Percentiles rank a stretch among this genome's conserved stretches.
Evolutionary conservation across 1,140 invertebrate genomes (phyloP).

Genomic region (Ericerus pela): DNA sequence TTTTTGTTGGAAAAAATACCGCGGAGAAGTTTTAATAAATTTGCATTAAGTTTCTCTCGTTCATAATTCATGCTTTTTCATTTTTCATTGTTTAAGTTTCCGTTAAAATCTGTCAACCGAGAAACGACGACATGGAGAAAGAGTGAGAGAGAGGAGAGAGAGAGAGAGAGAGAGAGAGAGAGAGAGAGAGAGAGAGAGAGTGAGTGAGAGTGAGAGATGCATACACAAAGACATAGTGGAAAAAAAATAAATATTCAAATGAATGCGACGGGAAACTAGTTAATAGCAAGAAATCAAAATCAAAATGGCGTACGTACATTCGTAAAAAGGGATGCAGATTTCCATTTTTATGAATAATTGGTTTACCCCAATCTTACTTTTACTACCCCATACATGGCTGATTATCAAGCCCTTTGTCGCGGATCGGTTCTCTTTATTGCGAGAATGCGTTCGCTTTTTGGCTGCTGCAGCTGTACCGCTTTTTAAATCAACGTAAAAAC

Average conservation of each 20-base stretch:
- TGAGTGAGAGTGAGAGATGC: no score
- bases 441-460: constrained; percentile 3
- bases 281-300: constrained; percentile 10
- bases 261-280: constrained; percentile 6
- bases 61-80: constrained; percentile 11
- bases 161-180: no score
- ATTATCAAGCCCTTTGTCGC: constrained; percentile 10
- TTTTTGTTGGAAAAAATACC: background rate
- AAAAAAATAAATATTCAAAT: constrained; percentile 6
- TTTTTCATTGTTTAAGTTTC: constrained; percentile 11
- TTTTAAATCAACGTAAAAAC: constrained; percentile 11
- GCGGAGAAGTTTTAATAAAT: background rate
- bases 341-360: constrained; percentile 12
- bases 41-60: background rate
- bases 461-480: constrained; percentile 6
- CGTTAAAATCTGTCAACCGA: constrained; percentile 9
- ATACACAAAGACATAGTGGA: no score
- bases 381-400: constrained; percentile 10
- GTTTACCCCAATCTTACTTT: constrained; percentile 12
- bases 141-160: no score
- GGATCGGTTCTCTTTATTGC: constrained; percentile 10
- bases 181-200: no score
- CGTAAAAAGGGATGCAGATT: constrained; percentile 7
- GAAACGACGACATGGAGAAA: background rate
- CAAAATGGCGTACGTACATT: background rate